Conservation (phyloP, 2,113 vertebrate genomes). For the Gallinago undulata region DNA sequence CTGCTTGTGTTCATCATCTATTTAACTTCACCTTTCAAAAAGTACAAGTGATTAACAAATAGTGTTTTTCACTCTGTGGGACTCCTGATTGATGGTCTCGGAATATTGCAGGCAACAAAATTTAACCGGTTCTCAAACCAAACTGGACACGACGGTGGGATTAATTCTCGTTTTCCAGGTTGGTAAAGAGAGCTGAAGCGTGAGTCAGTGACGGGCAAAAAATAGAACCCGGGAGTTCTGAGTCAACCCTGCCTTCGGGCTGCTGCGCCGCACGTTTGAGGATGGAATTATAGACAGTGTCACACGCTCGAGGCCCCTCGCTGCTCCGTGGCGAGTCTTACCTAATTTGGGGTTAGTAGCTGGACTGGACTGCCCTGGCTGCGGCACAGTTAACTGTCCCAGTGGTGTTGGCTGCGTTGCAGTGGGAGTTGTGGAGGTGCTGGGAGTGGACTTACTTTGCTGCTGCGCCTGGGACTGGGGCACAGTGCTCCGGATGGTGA, state of each 20-base stretch:
- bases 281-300: neutral
- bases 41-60: neutral
- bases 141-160: neutral
- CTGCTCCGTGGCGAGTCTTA: slow-evolving; percentile 52
- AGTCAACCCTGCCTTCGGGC: neutral
- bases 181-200: neutral
- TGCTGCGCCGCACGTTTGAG: neutral
- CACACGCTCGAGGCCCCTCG: neutral
- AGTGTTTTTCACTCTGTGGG: neutral
- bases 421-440: slow-evolving; percentile 73
- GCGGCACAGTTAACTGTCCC: slow-evolving; percentile 70
- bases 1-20: neutral
- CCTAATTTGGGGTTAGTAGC: slow-evolving; percentile 78
- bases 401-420: slow-evolving; percentile 71
- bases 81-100: neutral
- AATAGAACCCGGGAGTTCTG: neutral
- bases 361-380: slow-evolving; percentile 71
- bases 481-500: slow-evolving; percentile 84
- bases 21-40: neutral
- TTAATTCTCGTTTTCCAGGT: neutral
- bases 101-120: neutral
- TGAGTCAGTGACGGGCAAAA: neutral
- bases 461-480: slow-evolving; percentile 74
- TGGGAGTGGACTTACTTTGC: slow-evolving; percentile 76
- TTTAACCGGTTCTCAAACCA: neutral